These are phyloP conservation scores for Rhizomys pruinosus DNA, from an alignment of 2,113 vertebrate species.

Conservation along the genomic window DNA sequence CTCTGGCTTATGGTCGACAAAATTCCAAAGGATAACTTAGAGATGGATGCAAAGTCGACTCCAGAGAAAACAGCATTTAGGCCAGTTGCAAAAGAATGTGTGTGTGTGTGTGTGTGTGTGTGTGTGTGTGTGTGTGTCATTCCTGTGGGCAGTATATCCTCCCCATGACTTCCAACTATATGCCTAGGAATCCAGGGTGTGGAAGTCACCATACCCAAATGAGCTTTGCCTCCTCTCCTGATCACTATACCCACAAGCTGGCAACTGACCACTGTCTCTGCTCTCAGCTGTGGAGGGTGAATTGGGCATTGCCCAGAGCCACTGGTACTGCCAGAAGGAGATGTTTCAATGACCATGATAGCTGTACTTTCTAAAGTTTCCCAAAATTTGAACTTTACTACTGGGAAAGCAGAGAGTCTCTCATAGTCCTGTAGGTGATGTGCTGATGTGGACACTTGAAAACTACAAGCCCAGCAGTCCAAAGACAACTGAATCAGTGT, in stretches of 20 bases:
- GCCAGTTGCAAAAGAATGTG: too few species aligned
- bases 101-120: too few species aligned
- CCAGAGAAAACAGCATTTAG: background rate
- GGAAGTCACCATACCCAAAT: too few species aligned
- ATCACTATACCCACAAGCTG: background rate
- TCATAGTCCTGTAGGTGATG: too few species aligned
- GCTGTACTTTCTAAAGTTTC: background rate
- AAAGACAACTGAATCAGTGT: too few species aligned
- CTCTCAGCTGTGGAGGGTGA: background rate
- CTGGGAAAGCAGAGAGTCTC: background rate
- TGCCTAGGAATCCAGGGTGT: too few species aligned
- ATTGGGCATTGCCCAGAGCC: too few species aligned
- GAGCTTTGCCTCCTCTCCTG: too few species aligned
- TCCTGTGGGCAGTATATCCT: background rate
- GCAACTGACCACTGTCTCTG: background rate
- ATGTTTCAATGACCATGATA: too few species aligned
- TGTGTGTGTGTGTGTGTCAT: too few species aligned
- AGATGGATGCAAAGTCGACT: too few species aligned
- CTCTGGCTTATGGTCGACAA: background rate
- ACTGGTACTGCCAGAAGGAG: background rate
- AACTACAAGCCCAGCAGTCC: background rate
- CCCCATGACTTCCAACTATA: background rate
- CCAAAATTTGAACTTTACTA: background rate
- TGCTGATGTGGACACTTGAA: background rate
- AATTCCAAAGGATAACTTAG: background rate